Conservation (phyloP, 1,140 invertebrate species). For the Trichonephila inaurata region DNA sequence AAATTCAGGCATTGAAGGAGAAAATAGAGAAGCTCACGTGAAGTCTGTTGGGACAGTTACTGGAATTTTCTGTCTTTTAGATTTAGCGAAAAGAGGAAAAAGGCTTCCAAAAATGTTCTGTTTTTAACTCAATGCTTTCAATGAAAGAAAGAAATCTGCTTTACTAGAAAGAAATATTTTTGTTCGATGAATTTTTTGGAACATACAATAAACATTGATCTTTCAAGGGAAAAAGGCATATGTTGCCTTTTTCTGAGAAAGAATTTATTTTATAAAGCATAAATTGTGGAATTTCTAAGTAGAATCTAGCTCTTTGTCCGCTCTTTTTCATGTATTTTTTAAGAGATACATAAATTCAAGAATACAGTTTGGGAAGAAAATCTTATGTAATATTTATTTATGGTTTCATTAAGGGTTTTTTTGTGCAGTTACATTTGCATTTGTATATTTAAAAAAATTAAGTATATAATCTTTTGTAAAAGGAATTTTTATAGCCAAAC, state of each 20-base stretch:
- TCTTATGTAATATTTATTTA: too few species aligned
- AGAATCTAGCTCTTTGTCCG: too few species aligned
- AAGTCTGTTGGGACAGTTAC: conserved; percentile 72
- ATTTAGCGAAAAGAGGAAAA: conserved; percentile 74
- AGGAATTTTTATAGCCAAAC: too few species aligned
- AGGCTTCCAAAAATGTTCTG: conserved; percentile 65
- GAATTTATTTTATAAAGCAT: neutral
- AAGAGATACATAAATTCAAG: too few species aligned
- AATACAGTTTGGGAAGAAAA: too few species aligned
- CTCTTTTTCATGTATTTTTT: too few species aligned
- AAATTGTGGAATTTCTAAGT: too few species aligned
- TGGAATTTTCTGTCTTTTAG: conserved; percentile 76
- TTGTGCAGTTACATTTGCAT: too few species aligned
- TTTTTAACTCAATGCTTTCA: conserved; percentile 74
- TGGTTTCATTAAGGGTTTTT: too few species aligned
- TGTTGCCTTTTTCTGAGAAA: neutral
- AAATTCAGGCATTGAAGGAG: conserved; percentile 74
- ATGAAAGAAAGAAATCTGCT: conserved; percentile 73
- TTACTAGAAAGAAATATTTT: conserved; percentile 54
- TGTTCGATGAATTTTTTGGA: conserved; percentile 9
- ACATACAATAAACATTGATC: conserved; percentile 45
- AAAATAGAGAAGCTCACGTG: conserved; percentile 73
- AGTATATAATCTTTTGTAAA: too few species aligned
- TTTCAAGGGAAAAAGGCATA: conserved; percentile 28
- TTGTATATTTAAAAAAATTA: too few species aligned